Percentiles rank a stretch among this genome's conserved stretches.
Conservation (phyloP, 2,113 vertebrate genomes). For the Taurulus bubalis region DNA sequence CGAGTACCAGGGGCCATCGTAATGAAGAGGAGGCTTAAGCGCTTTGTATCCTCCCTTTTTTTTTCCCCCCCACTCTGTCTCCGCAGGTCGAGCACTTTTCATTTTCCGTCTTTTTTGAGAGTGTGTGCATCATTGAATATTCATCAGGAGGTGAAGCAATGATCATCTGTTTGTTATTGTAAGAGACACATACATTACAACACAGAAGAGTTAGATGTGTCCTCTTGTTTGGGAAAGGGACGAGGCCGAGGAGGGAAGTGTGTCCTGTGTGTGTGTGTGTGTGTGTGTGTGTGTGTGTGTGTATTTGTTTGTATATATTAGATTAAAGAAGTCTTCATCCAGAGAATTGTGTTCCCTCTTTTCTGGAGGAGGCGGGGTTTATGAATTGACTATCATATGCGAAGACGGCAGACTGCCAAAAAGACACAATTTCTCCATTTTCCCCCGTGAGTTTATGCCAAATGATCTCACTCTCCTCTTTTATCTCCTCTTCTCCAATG, state of each 20-base stretch:
- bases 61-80: slow-evolving; percentile 38
- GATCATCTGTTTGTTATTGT: slow-evolving; percentile 68
- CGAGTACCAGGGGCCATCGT: slow-evolving; percentile 91
- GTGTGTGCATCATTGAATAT: slow-evolving; percentile 72
- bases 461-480: slow-evolving; percentile 74
- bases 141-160: slow-evolving; percentile 65
- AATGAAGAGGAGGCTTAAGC: slow-evolving; percentile 91
- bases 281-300: background rate
- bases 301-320: background rate
- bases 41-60: slow-evolving; percentile 81
- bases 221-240: slow-evolving; percentile 33
- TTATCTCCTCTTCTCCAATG: slow-evolving; percentile 72
- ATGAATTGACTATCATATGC: slow-evolving; percentile 14
- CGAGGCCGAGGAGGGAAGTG: slow-evolving; percentile 2
- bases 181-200: slow-evolving; percentile 55
- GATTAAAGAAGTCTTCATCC: slow-evolving; percentile 5
- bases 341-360: background rate
- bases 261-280: slow-evolving; percentile 4
- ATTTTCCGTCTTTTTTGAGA: slow-evolving; percentile 74
- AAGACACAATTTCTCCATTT: slow-evolving; percentile 41
- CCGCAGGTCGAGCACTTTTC: slow-evolving; percentile 63
- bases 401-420: slow-evolving; percentile 27
- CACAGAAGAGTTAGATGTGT: slow-evolving; percentile 43
- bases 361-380: background rate
- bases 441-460: slow-evolving; percentile 43